Evolutionary conservation across 2,113 vertebrate genomes (phyloP).

Genomic region (Pungitius pungitius): DNA sequence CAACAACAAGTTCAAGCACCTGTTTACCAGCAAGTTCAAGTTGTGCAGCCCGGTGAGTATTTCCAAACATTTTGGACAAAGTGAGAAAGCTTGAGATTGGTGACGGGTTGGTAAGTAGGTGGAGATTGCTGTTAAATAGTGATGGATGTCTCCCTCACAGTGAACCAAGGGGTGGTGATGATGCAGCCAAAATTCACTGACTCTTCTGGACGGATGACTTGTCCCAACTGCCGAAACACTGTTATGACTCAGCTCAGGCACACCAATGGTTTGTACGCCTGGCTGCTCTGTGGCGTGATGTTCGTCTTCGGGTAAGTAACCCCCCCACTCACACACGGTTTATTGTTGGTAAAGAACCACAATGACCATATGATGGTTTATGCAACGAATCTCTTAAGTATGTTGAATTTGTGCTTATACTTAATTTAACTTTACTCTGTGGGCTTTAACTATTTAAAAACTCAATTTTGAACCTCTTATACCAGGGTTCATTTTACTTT

Average conservation of each 20-base stretch:
- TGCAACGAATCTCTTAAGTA: not conserved
- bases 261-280: slow-evolving; percentile 55
- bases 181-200: not conserved
- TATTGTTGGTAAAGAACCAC: slow-evolving; percentile 18
- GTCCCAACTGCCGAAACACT: slow-evolving; percentile 56
- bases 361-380: not conserved
- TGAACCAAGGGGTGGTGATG: slow-evolving; percentile 38
- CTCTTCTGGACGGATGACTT: slow-evolving; percentile 47
- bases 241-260: slow-evolving; percentile 55
- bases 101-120: not conserved
- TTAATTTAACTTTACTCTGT: not conserved
- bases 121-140: not conserved
- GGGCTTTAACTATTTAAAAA: not conserved
- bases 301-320: slow-evolving; percentile 7
- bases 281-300: slow-evolving; percentile 53
- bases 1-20: not conserved
- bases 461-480: not conserved
- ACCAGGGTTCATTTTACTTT: not conserved
- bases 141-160: slow-evolving; percentile 35
- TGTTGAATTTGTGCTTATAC: not conserved
- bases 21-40: slow-evolving; percentile 4
- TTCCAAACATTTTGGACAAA: not conserved
- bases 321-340: slow-evolving; percentile 9
- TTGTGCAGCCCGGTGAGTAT: not conserved
- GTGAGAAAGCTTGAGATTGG: not conserved